Base-by-base conservation (phyloP, 2,888 invertebrate species). In the Ophonus ardosiacus region DNA sequence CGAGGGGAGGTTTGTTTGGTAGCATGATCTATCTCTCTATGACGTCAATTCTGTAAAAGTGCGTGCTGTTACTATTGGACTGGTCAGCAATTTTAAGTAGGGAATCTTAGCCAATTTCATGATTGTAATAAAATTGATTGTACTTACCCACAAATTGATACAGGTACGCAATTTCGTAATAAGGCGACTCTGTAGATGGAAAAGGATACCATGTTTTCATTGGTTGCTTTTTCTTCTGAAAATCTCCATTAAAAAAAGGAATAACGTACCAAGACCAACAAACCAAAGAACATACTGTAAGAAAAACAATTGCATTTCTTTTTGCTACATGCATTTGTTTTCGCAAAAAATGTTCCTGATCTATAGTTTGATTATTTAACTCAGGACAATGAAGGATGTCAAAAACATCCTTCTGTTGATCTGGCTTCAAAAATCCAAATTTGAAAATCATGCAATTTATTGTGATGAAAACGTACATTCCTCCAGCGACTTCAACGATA, bases 61-160 rank as follows among this genome's bases (percentile, higher is more conserved):
- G n/a, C n/a, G n/a, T n/a, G n/a, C 7, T 6, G 1, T 10, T 7
- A 43, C 43, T 1, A 43, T 6, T 10, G 43, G 43, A 24, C 24
- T 24, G 24, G 24, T 24, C 24, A 24, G 24, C 24, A 24, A 24
- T 1, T 24, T 24, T 24, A 31, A 31, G 5, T n/a, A n/a, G n/a
- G n/a, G n/a, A n/a, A n/a, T n/a, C n/a, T n/a, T n/a, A n/a, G n/a
- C n/a, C n/a, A n/a, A 1, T 1, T 21, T 2, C 21, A 21, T 21
- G 1, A 21, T 21, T 21, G 21, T 31, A 31, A 31, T 31, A 3
- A 31, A 31, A 31, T 31, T 31, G 1, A 31, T 31, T 13, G 1
- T 51, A 51, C 83, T 83, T 63, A 85, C 85, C 85, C 17, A 81
- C 13, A 56, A 59, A 43, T 61, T 81, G 81, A 61, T 81, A 85